A percentile compares a stretch with the other conserved stretches of the same genome.
These are phyloP conservation scores for Zaprionus bogoriensis DNA, from an alignment of 2,888 invertebrate genomes.

Conservation along the genomic window DNA sequence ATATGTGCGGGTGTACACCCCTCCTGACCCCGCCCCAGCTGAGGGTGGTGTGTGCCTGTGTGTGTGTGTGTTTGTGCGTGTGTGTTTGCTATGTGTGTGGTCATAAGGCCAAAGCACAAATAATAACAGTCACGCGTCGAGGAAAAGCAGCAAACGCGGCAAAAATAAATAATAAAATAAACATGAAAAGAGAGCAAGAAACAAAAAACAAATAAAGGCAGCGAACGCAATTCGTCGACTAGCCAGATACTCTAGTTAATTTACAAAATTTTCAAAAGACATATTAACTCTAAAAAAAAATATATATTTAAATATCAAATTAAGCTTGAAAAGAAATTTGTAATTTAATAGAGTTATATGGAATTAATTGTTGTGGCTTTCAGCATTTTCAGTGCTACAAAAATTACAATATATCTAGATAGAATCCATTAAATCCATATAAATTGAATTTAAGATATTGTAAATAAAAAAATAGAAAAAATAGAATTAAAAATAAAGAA, in stretches of 20 bases:
- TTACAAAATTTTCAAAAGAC: too few relatives aligned
- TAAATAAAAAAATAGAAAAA: too few relatives aligned
- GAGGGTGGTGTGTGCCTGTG: not conserved
- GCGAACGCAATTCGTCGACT: not conserved
- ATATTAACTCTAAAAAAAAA: too few relatives aligned
- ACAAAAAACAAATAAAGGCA: slow-evolving; percentile 14
- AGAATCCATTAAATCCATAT: too few relatives aligned
- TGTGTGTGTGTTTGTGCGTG: not conserved
- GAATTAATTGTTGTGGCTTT: too few relatives aligned
- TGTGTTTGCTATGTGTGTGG: slow-evolving; percentile 44
- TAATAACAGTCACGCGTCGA: slow-evolving; percentile 72
- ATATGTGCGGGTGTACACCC: slow-evolving; percentile 57
- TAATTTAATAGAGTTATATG: too few relatives aligned
- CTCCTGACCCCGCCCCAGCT: not conserved
- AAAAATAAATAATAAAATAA: slow-evolving; percentile 71
- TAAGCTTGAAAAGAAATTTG: too few relatives aligned
- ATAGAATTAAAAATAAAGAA: too few relatives aligned
- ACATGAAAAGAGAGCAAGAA: slow-evolving; percentile 41
- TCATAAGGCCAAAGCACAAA: slow-evolving; percentile 75
- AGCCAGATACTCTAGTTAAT: not conserved
- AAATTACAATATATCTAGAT: too few relatives aligned
- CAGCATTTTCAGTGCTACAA: too few relatives aligned
- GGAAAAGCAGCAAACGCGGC: slow-evolving; percentile 64
- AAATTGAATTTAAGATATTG: too few relatives aligned
- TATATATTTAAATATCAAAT: too few relatives aligned